Conservation (phyloP, 2,113 vertebrate genomes). For the Choloepus hoffmanni region DNA sequence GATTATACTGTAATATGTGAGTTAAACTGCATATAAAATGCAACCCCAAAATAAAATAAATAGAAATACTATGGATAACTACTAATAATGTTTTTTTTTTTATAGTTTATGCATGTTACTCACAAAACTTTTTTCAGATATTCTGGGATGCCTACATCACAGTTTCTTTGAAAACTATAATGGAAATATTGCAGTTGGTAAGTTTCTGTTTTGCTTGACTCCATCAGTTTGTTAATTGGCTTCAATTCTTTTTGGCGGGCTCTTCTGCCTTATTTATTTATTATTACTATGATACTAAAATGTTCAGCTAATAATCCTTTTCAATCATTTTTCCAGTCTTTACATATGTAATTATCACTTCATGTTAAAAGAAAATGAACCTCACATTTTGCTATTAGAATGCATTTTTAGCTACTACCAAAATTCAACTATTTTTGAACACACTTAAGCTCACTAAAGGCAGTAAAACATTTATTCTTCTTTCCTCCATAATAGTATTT, state of each 20-base stretch:
- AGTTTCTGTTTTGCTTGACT: not conserved
- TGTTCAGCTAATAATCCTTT: not conserved
- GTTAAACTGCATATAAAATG: not conserved
- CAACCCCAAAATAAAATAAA: constrained; percentile 17
- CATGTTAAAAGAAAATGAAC: not conserved
- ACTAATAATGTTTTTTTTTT: not conserved
- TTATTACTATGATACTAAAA: not conserved
- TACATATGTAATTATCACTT: not conserved
- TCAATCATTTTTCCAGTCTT: not conserved
- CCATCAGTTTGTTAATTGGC: not conserved
- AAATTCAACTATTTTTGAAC: not conserved
- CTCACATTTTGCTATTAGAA: not conserved
- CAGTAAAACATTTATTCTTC: not conserved
- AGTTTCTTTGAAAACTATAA: not conserved
- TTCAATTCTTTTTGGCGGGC: not conserved
- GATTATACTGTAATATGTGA: not conserved
- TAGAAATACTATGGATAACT: not conserved
- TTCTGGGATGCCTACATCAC: not conserved
- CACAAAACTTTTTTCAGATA: not conserved
- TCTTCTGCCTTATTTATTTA: not conserved
- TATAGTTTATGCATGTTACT: not conserved
- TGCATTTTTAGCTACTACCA: not conserved
- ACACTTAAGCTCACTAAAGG: not conserved
- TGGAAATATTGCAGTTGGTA: not conserved
- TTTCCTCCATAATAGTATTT: not conserved